Evolutionary conservation across 2,888 invertebrate genomes (phyloP), one percentile per base, ranked within the genome.

Genomic region (Caenorhabditis sulstoni): DNA sequence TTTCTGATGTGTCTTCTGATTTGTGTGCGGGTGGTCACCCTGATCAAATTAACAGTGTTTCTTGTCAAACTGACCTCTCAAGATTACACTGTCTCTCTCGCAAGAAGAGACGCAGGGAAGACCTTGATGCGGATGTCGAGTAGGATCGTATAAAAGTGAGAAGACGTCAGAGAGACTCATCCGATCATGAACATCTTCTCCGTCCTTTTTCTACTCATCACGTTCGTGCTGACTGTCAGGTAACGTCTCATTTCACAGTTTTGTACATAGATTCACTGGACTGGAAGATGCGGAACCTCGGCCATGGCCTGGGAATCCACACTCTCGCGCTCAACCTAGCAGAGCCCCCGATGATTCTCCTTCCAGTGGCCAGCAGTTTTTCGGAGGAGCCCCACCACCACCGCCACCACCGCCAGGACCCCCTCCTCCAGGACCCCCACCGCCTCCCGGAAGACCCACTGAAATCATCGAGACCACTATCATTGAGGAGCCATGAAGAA

Each of bases 361-460:
- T 16, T 55, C 9, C 57, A 57, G 57, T 16, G 57, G 20, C 20
- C 57, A 57, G 29, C 29, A 29, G 14, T 41, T 57, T 41, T 57
- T 39, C 41, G 57, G 57, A n/a, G 55, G 55, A 23, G 37, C 55
- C 4, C 61, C 61, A 16, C 61, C 61, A 29, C 61, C 61, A 18
- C 52, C 41, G n/a, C 61, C 61, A 2, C 70, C 70, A 18, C 70
- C 62, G 29, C 61, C 61, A 58, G 47, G 47, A 35, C 66, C 65
- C 1, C 68, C 68, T n/a, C 68, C 68, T n/a, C 64, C 64, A 16
- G 53, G 53, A 55, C 67, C 57, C 1, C 68, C 70, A 12, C 70
- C 52, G n/a, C 52, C 52, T 8, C 64, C 64, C 0, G 39, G 39
- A 58, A 58, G 50, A 9, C 61, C 59, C 4, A 11, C 35, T 1